phyloP scores from a whole-genome alignment of 2,888 invertebrate genomes.

The Drosophila stalkeri region DNA sequence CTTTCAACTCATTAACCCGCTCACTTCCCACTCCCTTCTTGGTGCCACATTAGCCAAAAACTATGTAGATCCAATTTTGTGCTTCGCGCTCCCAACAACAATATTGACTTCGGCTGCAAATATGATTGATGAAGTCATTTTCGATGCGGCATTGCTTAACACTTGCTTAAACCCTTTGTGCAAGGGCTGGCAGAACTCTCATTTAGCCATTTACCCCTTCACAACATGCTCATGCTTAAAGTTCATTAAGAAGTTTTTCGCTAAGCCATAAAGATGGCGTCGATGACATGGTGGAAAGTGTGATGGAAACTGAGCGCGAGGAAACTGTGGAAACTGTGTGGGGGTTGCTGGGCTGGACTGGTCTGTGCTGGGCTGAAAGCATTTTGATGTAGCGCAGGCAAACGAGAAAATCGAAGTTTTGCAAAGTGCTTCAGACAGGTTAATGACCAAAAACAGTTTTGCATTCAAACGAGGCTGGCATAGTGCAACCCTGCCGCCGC shows the following conservation, averaged over 20 bases:
- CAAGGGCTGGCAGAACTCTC: not conserved
- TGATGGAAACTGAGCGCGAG: not conserved
- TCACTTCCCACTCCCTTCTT: too few relatives aligned
- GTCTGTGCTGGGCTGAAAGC: constrained; percentile 57
- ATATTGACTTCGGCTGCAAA: constrained; percentile 47
- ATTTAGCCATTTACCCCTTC: not conserved
- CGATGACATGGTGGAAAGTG: constrained; percentile 54
- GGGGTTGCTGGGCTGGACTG: constrained; percentile 52
- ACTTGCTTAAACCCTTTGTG: constrained; percentile 79
- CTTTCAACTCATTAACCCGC: not conserved
- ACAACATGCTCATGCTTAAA: constrained; percentile 35
- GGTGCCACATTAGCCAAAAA: constrained; percentile 13
- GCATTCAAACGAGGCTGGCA: constrained; percentile 71
- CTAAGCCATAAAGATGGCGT: constrained; percentile 54
- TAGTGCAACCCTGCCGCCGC: constrained; percentile 51
- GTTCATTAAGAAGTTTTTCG: constrained; percentile 75
- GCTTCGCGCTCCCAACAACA: not conserved
- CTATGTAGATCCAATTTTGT: not conserved
- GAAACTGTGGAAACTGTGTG: constrained; percentile 4
- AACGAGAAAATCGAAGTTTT: constrained; percentile 43
- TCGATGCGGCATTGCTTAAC: constrained; percentile 52
- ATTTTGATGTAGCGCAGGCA: constrained; percentile 60
- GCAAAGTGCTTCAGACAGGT: constrained; percentile 79
- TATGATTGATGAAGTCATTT: constrained; percentile 70
- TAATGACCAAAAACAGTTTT: constrained; percentile 79